Evolutionary conservation across 2,888 invertebrate genomes (phyloP), one percentile per base, ranked within the genome.

Genomic region (Eueremaeus valkanovi): DNA sequence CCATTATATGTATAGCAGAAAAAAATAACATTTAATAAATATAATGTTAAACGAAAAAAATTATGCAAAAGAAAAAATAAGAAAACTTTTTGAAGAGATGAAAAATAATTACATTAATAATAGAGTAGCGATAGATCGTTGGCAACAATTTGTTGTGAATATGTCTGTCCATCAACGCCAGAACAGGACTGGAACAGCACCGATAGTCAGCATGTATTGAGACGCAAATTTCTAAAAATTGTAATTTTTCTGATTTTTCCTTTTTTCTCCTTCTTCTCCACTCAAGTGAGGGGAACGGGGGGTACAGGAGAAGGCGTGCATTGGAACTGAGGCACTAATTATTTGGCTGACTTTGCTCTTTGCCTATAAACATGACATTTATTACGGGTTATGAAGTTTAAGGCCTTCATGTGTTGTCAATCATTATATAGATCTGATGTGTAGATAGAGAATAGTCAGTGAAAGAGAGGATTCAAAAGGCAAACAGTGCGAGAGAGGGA

Each of bases 371-470:
- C 61, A 61, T 61, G 61, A 61, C 61, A 61, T 61, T 61, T 61
- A 61, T 61, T 61, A 61, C 61, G 61, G 61, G 61, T 61, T 61
- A 61, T 61, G 27, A 61, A 61, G 61, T 61, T 61, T 61, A 61
- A 27, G 61, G 61, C 61, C 61, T 61, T 61, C 61, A 31, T 27
- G 61, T 27, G 13, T 31, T 61, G 61, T 61, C 61, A 61, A 61
- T 61, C 61, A 61, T 61, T 61, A 61, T 61, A 61, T 61, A 61
- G 61, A 61, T 61, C 31, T 55, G 55, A 55, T 55, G 61, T 61
- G 29, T 11, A 61, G 61, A 61, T 61, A 61, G 61, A n/a, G 27
- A 9, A 61, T n/a, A n/a, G n/a, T 61, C 61, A 61, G n/a, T 11
- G 18, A 16, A 18, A 13, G 45, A 45, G 45, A 45, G 45, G 16